Conservation (phyloP, 2,113 vertebrate genomes). For the Ginglymostoma cirratum region DNA sequence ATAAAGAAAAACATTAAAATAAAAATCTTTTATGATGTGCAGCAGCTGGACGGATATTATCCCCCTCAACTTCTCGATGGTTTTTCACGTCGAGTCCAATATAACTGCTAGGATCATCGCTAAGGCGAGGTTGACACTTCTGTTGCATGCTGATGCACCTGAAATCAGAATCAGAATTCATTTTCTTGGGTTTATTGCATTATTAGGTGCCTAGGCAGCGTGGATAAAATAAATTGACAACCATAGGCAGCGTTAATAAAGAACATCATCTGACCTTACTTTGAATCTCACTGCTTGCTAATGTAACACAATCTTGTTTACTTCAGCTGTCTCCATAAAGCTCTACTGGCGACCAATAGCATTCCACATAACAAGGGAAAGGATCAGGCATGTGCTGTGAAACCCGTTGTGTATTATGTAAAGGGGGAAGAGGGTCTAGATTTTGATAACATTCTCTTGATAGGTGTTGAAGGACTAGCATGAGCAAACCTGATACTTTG, state of each 20-base stretch:
- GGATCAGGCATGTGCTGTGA: background rate
- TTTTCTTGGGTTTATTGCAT: conserved; percentile 9
- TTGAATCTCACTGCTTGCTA: background rate
- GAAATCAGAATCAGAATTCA: background rate
- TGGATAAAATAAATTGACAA: background rate
- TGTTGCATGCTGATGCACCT: background rate
- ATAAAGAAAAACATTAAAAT: conserved; percentile 20
- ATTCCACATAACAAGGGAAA: background rate
- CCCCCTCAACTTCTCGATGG: background rate
- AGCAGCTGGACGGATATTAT: background rate
- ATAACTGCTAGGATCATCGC: conserved; percentile 34
- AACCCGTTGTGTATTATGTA: background rate
- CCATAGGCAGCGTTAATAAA: background rate
- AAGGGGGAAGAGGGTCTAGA: background rate
- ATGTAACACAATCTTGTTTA: background rate
- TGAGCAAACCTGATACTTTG: background rate
- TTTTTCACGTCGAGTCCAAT: conserved; percentile 29
- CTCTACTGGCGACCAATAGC: background rate
- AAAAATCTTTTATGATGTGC: conserved; percentile 13
- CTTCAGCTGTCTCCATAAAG: background rate
- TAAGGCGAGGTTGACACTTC: background rate
- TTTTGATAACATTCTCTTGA: background rate
- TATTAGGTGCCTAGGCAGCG: background rate
- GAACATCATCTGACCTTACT: background rate
- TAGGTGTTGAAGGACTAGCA: background rate